Evolutionary conservation across 2,888 invertebrate species (phyloP), one percentile per base, ranked within the genome.

Genomic region (Diabrotica balteata): DNA sequence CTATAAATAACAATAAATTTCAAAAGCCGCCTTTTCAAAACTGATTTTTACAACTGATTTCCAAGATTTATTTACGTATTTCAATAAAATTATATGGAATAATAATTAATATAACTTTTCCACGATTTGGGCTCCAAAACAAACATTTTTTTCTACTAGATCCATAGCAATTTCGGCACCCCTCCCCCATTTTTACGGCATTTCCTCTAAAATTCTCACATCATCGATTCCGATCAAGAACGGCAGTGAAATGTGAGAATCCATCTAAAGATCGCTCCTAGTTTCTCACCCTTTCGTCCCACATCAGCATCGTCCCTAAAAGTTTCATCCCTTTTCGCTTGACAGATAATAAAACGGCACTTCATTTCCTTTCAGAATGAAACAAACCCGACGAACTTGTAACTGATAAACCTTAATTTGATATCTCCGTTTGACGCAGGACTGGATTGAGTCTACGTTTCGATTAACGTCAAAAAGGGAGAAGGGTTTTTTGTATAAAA

Each of bases 351-450:
- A 55, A 55, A 55, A 55, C 45, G 55, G 55, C 55, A 55, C 55
- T 55, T 55, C 55, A 55, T 55, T 55, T 55, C 55, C 55, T 55
- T 55, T 55, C 44, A 55, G 55, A 55, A 55, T 55, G 55, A 55
- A 55, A 55, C 55, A 55, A 55, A 55, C 55, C 55, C 55, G 17
- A 7, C 55, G 55, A 55, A 55, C 54, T 54, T 54, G 54, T 54
- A 54, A 54, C 55, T 55, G 55, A 55, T 55, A 55, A 55, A 44
- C 55, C 11, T 45, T 55, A 54, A 54, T 54, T 54, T 54, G 54
- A 55, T 55, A 55, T 45, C 55, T 55, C 17, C 11, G 10, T 45
- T 8, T 55, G 22, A 42, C n/a, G n/a, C 55, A 45, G 45, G 55
- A 45, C 44, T 8, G 55, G 45, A 8, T 17, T 11, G 42, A 47